Percentiles rank a stretch among this genome's conserved stretches.
Conservation (phyloP, 2,113 vertebrate genomes). For the Nematolebias whitei region DNA sequence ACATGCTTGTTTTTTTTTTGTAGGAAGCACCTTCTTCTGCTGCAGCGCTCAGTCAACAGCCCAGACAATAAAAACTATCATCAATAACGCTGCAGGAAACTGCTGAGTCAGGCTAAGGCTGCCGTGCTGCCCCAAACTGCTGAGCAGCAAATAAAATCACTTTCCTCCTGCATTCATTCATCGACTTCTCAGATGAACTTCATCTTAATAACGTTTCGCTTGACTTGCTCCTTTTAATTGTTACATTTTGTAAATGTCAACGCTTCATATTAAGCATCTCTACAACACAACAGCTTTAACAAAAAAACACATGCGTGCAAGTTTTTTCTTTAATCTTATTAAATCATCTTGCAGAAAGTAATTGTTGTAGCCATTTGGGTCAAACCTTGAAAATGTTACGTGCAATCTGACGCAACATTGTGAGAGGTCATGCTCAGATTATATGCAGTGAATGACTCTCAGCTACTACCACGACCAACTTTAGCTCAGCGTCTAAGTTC, state of each 20-base stretch:
- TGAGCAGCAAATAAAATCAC: slow-evolving; percentile 50
- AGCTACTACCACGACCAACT: too few species aligned
- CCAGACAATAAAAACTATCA: slow-evolving; percentile 51
- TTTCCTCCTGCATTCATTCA: slow-evolving; percentile 37
- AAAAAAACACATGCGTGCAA: too few species aligned
- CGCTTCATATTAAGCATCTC: not conserved
- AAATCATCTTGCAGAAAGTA: too few species aligned
- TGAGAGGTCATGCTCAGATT: too few species aligned
- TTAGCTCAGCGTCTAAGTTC: too few species aligned
- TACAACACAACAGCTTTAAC: too few species aligned
- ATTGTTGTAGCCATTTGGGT: too few species aligned
- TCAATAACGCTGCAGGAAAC: slow-evolving; percentile 44
- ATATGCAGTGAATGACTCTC: too few species aligned
- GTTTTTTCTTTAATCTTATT: too few species aligned
- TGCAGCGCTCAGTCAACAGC: slow-evolving; percentile 25
- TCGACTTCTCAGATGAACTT: not conserved
- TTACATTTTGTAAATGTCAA: not conserved
- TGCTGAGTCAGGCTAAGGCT: slow-evolving; percentile 51
- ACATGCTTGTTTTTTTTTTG: slow-evolving; percentile 11
- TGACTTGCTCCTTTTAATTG: not conserved
- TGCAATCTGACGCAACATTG: too few species aligned
- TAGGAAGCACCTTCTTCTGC: slow-evolving; percentile 7
- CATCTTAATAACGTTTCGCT: not conserved
- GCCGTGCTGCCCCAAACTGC: slow-evolving; percentile 41
- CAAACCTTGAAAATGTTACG: too few species aligned